Conservation (phyloP, 92 coral and sea anemone genomes). For the Nematostella vectensis region DNA sequence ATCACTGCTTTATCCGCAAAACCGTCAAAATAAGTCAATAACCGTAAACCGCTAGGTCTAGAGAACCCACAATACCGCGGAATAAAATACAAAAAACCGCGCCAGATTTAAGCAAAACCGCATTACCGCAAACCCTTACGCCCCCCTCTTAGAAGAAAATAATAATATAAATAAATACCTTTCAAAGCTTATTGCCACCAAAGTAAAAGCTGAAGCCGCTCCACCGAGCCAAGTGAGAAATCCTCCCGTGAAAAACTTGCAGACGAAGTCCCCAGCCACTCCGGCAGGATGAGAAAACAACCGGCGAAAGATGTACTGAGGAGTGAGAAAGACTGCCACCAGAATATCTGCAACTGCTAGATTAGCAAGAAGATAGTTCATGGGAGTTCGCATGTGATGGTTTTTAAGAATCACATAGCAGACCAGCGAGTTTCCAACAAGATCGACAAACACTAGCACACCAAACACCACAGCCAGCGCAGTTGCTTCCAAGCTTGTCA, state of each 20-base stretch:
- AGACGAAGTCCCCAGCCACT: constrained; percentile 6
- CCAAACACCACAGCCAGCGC: constrained; percentile 3
- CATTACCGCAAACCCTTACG: too few relatives aligned
- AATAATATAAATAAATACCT: constrained; percentile 4
- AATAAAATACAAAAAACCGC: too few relatives aligned
- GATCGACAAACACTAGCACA: constrained; percentile 1
- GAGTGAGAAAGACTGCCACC: constrained; percentile 12
- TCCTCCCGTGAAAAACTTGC: constrained; percentile 20
- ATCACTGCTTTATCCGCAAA: too few relatives aligned
- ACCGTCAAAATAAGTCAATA: too few relatives aligned
- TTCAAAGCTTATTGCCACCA: constrained; percentile 9
- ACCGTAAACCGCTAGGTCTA: too few relatives aligned
- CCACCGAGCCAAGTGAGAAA: constrained; percentile 13
- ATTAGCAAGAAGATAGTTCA: constrained; percentile 16
- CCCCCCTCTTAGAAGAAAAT: too few relatives aligned
- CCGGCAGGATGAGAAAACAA: constrained; percentile 11
- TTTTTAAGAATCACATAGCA: constrained; percentile 1
- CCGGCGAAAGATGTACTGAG: constrained; percentile 17
- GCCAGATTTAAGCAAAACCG: too few relatives aligned
- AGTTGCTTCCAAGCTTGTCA: background rate
- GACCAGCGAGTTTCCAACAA: constrained; percentile 11
- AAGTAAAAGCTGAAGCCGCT: constrained; percentile 17
- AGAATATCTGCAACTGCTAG: constrained; percentile 13
- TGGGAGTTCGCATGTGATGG: constrained; percentile 11
- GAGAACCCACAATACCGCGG: too few relatives aligned